Evolutionary conservation across 2,113 vertebrate genomes (phyloP).

Genomic region (Mesocricetus auratus): DNA sequence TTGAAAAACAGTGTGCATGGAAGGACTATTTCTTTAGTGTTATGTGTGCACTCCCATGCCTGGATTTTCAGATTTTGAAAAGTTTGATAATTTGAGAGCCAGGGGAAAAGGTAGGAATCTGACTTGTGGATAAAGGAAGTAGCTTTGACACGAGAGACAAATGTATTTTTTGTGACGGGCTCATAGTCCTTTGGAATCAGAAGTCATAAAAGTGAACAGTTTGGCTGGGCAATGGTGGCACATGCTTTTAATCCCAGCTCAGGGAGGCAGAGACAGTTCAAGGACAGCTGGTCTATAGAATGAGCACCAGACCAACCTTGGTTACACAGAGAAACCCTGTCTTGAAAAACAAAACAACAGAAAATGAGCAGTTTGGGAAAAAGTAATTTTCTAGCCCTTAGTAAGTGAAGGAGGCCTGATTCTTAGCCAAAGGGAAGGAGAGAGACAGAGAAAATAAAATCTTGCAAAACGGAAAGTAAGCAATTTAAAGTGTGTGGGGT

Average conservation of each 20-base stretch:
- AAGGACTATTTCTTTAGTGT: background rate
- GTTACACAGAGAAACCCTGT: background rate
- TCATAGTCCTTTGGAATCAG: background rate
- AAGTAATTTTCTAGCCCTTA: slow-evolving; percentile 3
- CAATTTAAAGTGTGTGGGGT: background rate
- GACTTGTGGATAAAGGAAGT: background rate
- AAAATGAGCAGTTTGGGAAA: background rate
- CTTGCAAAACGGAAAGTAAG: slow-evolving; percentile 27
- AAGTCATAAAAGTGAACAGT: background rate
- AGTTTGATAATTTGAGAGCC: slow-evolving; percentile 4
- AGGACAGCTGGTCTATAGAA: background rate
- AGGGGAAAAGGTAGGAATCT: background rate
- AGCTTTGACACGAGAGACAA: background rate
- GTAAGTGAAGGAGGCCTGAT: slow-evolving; percentile 14
- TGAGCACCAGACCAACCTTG: background rate
- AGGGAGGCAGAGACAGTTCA: background rate
- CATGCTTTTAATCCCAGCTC: background rate
- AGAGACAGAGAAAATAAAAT: slow-evolving; percentile 57
- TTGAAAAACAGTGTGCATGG: background rate
- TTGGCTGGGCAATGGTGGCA: background rate
- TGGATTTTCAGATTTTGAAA: background rate
- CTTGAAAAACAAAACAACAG: background rate
- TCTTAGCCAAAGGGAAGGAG: background rate
- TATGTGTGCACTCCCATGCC: too few relatives aligned
- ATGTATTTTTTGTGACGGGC: background rate